Conservation (phyloP, 2,888 invertebrate species). For the Drosophila tripunctata region DNA sequence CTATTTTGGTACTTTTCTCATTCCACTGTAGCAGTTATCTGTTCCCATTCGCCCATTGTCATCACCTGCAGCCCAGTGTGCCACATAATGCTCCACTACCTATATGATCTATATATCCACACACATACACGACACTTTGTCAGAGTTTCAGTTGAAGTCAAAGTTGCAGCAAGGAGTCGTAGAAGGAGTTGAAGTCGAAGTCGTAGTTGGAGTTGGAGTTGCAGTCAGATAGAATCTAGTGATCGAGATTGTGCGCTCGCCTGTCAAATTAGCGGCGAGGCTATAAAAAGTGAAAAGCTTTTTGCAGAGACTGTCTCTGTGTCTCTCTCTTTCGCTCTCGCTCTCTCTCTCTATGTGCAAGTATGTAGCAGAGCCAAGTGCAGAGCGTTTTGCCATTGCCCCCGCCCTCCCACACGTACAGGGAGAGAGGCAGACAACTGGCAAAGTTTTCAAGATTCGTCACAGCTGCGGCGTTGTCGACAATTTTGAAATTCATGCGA, state of each 20-base stretch:
- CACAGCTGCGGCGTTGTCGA: conserved; percentile 70
- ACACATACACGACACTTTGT: conserved; percentile 52
- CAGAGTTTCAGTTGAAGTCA: conserved; percentile 16
- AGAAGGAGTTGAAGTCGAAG: conserved; percentile 18
- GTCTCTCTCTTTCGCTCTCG: not conserved
- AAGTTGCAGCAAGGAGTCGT: conserved; percentile 5
- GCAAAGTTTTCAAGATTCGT: conserved; percentile 59
- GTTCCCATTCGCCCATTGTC: not conserved
- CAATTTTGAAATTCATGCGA: conserved; percentile 74
- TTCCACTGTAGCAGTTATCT: not conserved
- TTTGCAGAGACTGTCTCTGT: conserved; percentile 24
- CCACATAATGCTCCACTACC: conserved; percentile 2
- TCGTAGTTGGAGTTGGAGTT: conserved; percentile 8
- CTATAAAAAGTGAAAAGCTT: conserved; percentile 77
- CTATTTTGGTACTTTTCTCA: too few relatives aligned
- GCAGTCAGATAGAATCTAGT: too few relatives aligned
- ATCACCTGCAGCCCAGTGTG: conserved; percentile 43
- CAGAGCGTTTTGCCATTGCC: conserved; percentile 27
- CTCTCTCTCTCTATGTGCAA: conserved; percentile 7
- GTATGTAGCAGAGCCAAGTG: conserved; percentile 18
- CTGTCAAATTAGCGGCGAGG: conserved; percentile 73
- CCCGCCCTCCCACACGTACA: conserved; percentile 47
- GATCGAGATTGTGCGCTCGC: conserved; percentile 75
- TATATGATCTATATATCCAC: conserved; percentile 48
- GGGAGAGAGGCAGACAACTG: conserved; percentile 1